phyloP scores from a whole-genome alignment of 2,113 vertebrate genomes.

The Brachypteracias leptosomus region DNA sequence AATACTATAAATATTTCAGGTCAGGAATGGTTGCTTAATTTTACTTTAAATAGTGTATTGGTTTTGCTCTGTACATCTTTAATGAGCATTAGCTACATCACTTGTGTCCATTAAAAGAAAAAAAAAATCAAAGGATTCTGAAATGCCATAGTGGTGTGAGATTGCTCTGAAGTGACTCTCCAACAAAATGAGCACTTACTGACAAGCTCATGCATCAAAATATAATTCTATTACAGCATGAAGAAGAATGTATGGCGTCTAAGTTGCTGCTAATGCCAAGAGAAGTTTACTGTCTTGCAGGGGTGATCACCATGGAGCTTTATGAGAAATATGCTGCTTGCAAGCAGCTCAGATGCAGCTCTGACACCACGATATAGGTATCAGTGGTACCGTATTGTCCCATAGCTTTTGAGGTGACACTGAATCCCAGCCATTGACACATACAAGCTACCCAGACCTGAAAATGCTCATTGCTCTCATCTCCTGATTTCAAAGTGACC shows the following conservation, averaged over 20 bases:
- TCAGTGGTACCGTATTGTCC: not conserved
- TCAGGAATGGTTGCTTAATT: not conserved
- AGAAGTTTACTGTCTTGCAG: not conserved
- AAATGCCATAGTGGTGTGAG: not conserved
- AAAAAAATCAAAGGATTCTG: not conserved
- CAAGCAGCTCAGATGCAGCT: not conserved
- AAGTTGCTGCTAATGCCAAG: not conserved
- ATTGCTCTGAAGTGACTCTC: not conserved
- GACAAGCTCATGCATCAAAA: not conserved
- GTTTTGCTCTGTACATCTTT: not conserved
- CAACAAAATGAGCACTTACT: not conserved
- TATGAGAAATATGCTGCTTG: not conserved
- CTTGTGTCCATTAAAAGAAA: not conserved
- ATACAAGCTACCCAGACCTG: not conserved
- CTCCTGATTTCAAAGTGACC: not conserved
- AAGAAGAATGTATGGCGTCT: fast-evolving
- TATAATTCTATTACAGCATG: too few relatives aligned
- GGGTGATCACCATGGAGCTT: not conserved
- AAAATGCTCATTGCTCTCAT: not conserved
- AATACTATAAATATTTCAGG: not conserved
- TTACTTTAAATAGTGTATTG: not conserved
- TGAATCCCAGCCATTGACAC: not conserved
- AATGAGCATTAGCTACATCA: not conserved
- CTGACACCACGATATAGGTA: fast-evolving
- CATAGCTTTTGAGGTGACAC: not conserved